Base-by-base conservation (phyloP, 2,113 vertebrate genomes). In the Phyllostomus hastatus region DNA sequence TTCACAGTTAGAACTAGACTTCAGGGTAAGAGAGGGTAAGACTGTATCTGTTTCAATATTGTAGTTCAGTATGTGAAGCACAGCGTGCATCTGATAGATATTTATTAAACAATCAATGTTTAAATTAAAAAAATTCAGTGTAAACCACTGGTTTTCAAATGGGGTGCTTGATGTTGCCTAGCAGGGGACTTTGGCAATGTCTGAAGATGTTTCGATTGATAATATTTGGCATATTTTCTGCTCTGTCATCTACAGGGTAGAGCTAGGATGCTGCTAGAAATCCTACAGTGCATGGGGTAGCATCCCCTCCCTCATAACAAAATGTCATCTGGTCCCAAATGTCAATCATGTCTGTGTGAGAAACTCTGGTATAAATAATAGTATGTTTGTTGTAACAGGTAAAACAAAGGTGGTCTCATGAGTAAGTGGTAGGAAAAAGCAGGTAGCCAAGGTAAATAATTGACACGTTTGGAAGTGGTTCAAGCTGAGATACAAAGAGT, bases 131-230 rank as follows among this genome's bases (percentile, higher is more conserved):
- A 83, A 91, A 38, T 1, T 52, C 28, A 54, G 5, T 19, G 2
- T 81, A 81, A 88, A 91, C 19, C 24, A 88, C n/a, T 64, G 69
- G 41, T 85, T 96, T 90, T 83, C 69, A 95, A 87, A 28, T n/a
- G 16, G 19, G 12, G 16, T 22, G 2, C 43, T 31, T 48, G 52
- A 75, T 88, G 33, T 93, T 90, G 48, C 16, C 50, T 93, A 66
- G 24, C 33, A 84, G 43, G 28, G 5, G 12, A 20, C 10, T 66
- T 17, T 83, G 57, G 41, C 38, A 80, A 70, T 57, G 54, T 91
- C 61, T 80, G 11, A 22, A 95, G n/a, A 90, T 0, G 73, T 50
- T 61, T 31, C 57, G 35, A 95, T 15, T 35, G 41, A 48, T 15
- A 93, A 69, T n/a, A 67, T 86, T 83, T 88, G 20, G 10, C 8